phyloP scores from a whole-genome alignment of 2,113 vertebrate species.

The Scophthalmus maximus region DNA sequence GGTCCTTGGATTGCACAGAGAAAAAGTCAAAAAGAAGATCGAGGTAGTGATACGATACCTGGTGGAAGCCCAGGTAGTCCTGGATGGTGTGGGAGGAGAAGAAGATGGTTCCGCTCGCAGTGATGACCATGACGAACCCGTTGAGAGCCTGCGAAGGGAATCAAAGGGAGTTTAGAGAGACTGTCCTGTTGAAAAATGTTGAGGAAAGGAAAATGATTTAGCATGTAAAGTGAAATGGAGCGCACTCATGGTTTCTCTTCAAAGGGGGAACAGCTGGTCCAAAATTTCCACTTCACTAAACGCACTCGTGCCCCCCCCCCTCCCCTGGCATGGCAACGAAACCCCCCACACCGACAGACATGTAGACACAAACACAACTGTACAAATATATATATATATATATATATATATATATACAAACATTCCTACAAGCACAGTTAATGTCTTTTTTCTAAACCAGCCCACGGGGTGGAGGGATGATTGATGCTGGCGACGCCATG shows the following conservation, averaged over 20 bases:
- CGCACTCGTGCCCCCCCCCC: conserved; percentile 1
- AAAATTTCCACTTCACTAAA: conserved; percentile 55
- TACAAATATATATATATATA: no score
- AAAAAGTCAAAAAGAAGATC: no score
- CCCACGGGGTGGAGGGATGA: no score
- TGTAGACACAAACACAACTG: background rate
- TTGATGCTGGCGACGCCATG: no score
- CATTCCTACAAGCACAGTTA: no score
- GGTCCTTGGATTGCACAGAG: no score
- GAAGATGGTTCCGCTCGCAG: conserved; percentile 82
- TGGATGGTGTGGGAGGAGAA: conserved; percentile 84
- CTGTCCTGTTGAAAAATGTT: no score
- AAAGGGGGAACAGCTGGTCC: conserved; percentile 50
- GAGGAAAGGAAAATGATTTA: background rate
- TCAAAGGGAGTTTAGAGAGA: background rate
- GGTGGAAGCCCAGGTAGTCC: conserved; percentile 86
- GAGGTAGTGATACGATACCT: conserved; percentile 65
- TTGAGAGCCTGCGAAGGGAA: conserved; percentile 80
- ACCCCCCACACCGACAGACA: background rate
- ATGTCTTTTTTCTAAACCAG: no score
- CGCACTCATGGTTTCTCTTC: background rate
- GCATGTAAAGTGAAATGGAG: conserved; percentile 6
- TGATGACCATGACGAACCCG: conserved; percentile 83
- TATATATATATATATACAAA: no score
- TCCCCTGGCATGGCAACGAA: background rate